Evolutionary conservation across 2,113 vertebrate species (phyloP), one percentile per base, ranked within the genome.

Genomic region (Lagopus leucura): DNA sequence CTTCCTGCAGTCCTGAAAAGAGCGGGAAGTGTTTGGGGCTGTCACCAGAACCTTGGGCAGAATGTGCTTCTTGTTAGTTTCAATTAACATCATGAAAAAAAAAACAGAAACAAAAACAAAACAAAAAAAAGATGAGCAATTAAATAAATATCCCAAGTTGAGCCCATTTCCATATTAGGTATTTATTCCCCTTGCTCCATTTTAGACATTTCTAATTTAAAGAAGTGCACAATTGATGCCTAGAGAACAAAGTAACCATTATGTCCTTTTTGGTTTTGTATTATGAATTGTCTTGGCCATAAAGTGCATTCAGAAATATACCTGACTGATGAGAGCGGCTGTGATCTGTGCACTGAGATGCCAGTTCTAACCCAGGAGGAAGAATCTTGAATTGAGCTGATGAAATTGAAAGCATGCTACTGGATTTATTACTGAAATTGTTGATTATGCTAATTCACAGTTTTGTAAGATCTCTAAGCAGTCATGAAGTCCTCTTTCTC

Each of bases 391-490:
- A 72, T 38, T 57, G 52, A 36, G 18, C 38, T 74, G 92, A 94
- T 92, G 67, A 87, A 75, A 89, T 32, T 32, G 86, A 78, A 87
- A 75, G 40, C 10, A 7, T 80, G 74, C 67, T 87, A 73, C 67
- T 80, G 86, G 85, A 85, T 88, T 64, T 82, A 74, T 92, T 87
- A 91, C 85, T 82, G 85, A 86, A 75, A 89, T 52, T 89, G 92
- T 63, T 92, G 93, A 94, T 92, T 92, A 86, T 40, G 30, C 36
- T 77, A 85, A 65, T 80, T 93, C 93, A 95, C 92, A 78, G 86
- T 89, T 94, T 79, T 65, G 34, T 50, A n/a, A 84, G 86, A 50
- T 85, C 25, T 60, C 77, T 67, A 92, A 71, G 76, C 86, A 36
- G 65, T 76, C 66, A 43, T 85, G 57, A 94, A 90, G 28, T 61